phyloP scores from a whole-genome alignment of 2,888 invertebrate species.

The Rambutsinella grinnellia region DNA sequence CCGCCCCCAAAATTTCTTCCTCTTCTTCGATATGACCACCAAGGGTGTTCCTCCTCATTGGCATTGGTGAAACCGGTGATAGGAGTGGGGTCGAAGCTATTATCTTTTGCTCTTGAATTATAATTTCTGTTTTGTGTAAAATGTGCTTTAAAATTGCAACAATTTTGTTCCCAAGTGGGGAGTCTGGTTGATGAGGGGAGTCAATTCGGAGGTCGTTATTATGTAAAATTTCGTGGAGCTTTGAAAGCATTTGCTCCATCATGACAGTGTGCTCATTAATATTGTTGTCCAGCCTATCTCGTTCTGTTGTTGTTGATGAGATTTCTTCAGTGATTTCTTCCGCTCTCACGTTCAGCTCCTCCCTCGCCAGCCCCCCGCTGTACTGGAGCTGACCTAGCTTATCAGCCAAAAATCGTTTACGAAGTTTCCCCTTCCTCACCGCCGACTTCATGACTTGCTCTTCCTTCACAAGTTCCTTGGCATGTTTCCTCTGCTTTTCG shows the following conservation, averaged over 20 bases:
- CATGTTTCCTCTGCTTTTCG: slow-evolving; percentile 60
- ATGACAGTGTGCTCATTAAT: slow-evolving; percentile 51
- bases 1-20: slow-evolving; percentile 29
- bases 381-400: slow-evolving; percentile 63
- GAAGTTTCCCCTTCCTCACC: slow-evolving; percentile 61
- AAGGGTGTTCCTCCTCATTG: background rate
- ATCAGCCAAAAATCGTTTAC: slow-evolving; percentile 61
- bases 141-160: slow-evolving; percentile 47
- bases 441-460: slow-evolving; percentile 59
- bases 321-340: slow-evolving; percentile 52
- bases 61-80: slow-evolving; percentile 24
- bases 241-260: slow-evolving; percentile 62
- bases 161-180: slow-evolving; percentile 42
- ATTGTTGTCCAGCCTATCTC: slow-evolving; percentile 44
- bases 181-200: background rate
- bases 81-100: slow-evolving; percentile 2
- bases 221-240: slow-evolving; percentile 60
- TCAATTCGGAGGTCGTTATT: slow-evolving; percentile 51
- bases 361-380: slow-evolving; percentile 61
- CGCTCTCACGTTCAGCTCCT: slow-evolving; percentile 58
- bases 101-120: slow-evolving; percentile 48
- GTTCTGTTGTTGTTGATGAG: slow-evolving; percentile 29
- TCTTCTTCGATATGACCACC: slow-evolving; percentile 4
- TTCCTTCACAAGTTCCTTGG: slow-evolving; percentile 54
- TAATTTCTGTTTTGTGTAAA: slow-evolving; percentile 42